Base-by-base conservation (phyloP, 2,113 vertebrate genomes). In the Pseudorhombus dupliciocellatus region DNA sequence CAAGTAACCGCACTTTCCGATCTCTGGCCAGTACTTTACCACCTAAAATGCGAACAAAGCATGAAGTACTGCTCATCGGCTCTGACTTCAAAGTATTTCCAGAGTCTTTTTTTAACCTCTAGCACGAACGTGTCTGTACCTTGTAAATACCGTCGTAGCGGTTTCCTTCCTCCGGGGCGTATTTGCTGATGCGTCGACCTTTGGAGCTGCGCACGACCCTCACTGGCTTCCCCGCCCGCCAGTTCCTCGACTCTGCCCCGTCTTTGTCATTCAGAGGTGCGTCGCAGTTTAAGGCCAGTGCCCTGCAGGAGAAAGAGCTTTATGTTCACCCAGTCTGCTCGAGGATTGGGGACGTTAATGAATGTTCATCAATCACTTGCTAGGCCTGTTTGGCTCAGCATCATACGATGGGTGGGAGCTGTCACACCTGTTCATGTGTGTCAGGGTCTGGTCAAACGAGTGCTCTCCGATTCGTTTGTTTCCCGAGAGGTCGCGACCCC, bases 1-100 rank as follows among this genome's bases (percentile, higher is more conserved):
- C 84, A 99, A 92, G 88, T 98, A 99, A 14, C 98, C 98, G 81
- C 97, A 98, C 79, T 98, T 99, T 70, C 97, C 97, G 40, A 98
- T 98, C 94, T 99, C 98, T 22, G 97, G 98, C 98, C 97, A 99
- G 67, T 98, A 99, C 87, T 99, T 99, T n/a, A 99, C 98, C 87
- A 98, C 98, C 98, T 99, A 79, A 46, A 54, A 30, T 37, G 25
- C 18, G 53, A 44, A 53, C 42, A 69, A 1, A 4, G 22, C 14
- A 18, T 24, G 20, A 53, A 44, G 61, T 26, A 24, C 28, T 18
- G 4, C 6, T 3, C 4, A 31, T 37, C 4, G 24, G 37, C 64
- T 34, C 48, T 14, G 11, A 53, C 52, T 8, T 8, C 4, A 44
- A 18, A 24, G 0, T 7, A 0, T 52, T 64, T 48, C 20, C 5